Evolutionary conservation across 2,888 invertebrate species (phyloP), one percentile per base, ranked within the genome.

Genomic region (Acrocera orbiculus): DNA sequence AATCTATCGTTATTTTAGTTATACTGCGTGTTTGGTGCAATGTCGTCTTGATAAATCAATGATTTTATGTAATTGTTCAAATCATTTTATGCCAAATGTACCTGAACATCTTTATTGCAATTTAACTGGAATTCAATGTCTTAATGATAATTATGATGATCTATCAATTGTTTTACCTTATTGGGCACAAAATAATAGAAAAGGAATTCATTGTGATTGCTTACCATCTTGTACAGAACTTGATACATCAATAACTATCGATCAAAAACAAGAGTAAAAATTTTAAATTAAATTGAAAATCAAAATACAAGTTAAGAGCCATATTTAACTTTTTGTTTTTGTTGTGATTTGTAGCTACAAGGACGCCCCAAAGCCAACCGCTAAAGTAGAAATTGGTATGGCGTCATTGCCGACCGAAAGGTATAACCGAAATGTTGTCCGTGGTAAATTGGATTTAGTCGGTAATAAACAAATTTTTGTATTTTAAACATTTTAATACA

Each of bases 181-280:
- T 8, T 78, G 77, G 76, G 67, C 73, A 0, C 58, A 56, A 9
- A 35, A 35, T 9, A 50, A 51, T 1, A 63, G 72, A 2, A 65
- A 65, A 1, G 78, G 78, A 0, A 55, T 78, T 11, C 61, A 66
- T 2, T 79, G 79, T 43, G 64, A 70, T 47, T 79, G 79, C 44
- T 50, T 76, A 35, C 76, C 77, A 0, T 75, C 76, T 10, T 79
- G 79, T 48, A 69, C 71, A 1, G 78, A 79, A 53, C 68, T 73
- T 7, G 78, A 79, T 44, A 65, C 76, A 36, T 66, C 70, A 4
- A 61, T 73, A 11, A 66, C 76, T 32, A n/a, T n/a, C n/a, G n/a
- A n/a, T n/a, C n/a, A n/a, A n/a, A n/a, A n/a, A n/a, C n/a, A n/a
- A n/a, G n/a, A n/a, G n/a, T n/a, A n/a, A n/a, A n/a, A n/a, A n/a